Percentiles rank a stretch among this genome's conserved stretches.
phyloP scores from a whole-genome alignment of 2,797 vertebrate genomes.

The Melopsittacus undulatus region DNA sequence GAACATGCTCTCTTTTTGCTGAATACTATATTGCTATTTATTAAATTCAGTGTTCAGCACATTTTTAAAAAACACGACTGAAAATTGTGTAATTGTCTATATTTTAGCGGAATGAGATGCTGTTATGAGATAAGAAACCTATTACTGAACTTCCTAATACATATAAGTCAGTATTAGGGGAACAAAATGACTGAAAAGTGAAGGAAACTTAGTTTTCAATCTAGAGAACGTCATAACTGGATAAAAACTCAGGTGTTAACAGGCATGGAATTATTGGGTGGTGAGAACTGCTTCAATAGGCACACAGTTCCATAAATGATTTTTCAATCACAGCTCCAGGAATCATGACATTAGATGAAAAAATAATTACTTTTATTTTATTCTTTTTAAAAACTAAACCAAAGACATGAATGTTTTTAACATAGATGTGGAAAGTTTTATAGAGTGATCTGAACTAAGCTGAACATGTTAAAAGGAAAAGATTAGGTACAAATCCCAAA shows the following conservation, averaged over 20 bases:
- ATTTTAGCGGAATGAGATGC: neutral
- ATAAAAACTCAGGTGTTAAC: neutral
- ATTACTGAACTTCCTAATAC: neutral
- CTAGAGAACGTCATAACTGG: neutral
- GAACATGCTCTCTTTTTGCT: neutral
- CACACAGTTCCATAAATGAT: neutral
- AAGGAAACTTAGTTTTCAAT: neutral
- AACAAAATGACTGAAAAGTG: neutral
- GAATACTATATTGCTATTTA: neutral
- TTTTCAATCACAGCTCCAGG: neutral
- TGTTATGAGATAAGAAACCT: neutral
- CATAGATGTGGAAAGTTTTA: neutral
- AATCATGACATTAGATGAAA: neutral
- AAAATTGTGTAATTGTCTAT: neutral
- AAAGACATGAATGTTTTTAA: neutral
- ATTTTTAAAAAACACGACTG: neutral
- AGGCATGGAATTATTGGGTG: neutral
- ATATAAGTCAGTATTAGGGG: neutral
- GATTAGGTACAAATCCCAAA: neutral
- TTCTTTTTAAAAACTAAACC: neutral
- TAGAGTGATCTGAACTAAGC: neutral
- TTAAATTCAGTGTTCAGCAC: neutral
- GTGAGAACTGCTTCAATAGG: neutral
- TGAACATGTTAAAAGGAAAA: neutral
- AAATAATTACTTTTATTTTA: neutral